Base-by-base conservation (phyloP, 2,113 vertebrate species). In the Sterna hirundo region DNA sequence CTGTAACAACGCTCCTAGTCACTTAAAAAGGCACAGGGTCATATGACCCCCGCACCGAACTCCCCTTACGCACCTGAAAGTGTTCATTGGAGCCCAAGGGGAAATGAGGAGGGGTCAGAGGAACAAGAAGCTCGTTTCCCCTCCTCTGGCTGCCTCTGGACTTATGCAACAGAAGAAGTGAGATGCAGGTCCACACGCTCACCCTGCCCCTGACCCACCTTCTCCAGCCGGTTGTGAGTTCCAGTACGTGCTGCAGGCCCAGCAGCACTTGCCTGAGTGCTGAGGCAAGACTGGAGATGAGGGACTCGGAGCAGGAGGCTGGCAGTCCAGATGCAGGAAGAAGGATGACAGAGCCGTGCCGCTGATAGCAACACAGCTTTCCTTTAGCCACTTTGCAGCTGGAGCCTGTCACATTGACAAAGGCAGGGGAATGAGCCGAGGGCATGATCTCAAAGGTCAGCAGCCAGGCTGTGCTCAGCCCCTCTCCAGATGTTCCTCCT, bases 401-500 rank as follows among this genome's bases (percentile, higher is more conserved):
- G 94, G 49, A 90, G 79, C 75, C 87, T 5, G 3, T 95, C 93
- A 94, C 57, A 18, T 65, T 79, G 85, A 68, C 75, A 75, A 77
- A 84, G 58, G 87, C 92, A 91, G 82, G 54, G 96, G 87, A 94
- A 76, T 42, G 25, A 93, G 70, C 13, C 0, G 5, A 91, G 92
- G 69, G 57, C 61, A 79, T 18, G 87, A 88, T 88, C 88, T 36
- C 36, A 60, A 83, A 85, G 84, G 57, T 82, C 57, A 0, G 49
- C 87, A 96, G 78, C 49, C 84, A 65, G 86, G 77, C 91, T 91
- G 30, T 15, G 69, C 62, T 83, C 82, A 90, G 62, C 70, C 75
- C 49, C 51, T 82, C 54, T 93, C 75, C 94, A 94, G 66, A 81
- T 94, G 84, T 88, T 96, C 87, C 75, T 88, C 32, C 52, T 91